Base-by-base conservation (phyloP, 2,888 invertebrate genomes). In the Andrena praecox region DNA sequence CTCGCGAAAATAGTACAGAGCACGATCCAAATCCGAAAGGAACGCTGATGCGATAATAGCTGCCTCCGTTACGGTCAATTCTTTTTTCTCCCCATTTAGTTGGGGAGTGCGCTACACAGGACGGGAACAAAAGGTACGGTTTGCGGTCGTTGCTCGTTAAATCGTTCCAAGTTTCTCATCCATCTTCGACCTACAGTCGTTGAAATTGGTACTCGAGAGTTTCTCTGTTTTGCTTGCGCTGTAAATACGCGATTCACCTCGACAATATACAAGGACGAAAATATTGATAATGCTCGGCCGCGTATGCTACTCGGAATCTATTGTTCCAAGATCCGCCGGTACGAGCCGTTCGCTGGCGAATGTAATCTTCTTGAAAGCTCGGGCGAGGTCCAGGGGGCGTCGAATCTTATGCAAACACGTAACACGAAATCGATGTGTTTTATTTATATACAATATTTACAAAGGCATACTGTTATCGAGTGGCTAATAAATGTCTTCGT, bases 381-480 rank as follows among this genome's bases (percentile, higher is more conserved):
- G 8, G n/a, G 54, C 54, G 8, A 54, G 20, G 8, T 54, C 54
- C 20, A 54, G 2, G 5, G 42, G 12, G 67, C 7, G 3, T 10
- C 1, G 50, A 67, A 60, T 7, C 16, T 48, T 42, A 70, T 29
- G 48, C 27, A 64, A 31, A 0, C 27, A 74, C 29, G 64, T 88
- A 88, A 88, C 88, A 88, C 88, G 89, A 91, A 91, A 91, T 89
- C 87, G 88, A 89, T 91, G 91, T 91, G 90, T 93, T 92, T 92
- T 91, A 91, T 93, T 93, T 93, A 92, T 93, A 89, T 93, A 93
- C 93, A 93, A 91, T 93, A 93, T 93, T 91, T 93, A 93, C 93
- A 93, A 92, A 90, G 87, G 89, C 84, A 90, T 91, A 90, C 86
- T 87, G 89, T 72, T 89, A 87, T 91, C 87, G 84, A 85, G 80